These are phyloP conservation scores for Hippasteria phrygiana DNA, from an alignment of 53 echinoderm and acorn worm genomes.

Conservation along the genomic window DNA sequence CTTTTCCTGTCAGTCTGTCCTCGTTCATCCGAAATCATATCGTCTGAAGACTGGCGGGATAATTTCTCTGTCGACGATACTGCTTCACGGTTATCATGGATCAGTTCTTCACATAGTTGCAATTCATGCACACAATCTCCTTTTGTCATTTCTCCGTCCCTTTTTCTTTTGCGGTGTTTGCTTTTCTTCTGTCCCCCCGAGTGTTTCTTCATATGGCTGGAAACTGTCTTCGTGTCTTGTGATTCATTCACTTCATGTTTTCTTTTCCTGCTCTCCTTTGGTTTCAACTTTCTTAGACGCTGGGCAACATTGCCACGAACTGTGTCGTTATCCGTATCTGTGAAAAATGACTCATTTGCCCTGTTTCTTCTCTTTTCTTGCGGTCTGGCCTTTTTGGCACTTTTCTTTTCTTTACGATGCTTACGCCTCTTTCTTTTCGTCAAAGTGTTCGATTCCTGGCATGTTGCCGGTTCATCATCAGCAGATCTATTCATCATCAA, in stretches of 20 bases:
- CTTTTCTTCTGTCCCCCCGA: background rate
- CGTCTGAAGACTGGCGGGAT: background rate
- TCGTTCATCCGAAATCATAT: background rate
- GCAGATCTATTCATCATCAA: background rate
- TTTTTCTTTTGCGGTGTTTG: slow-evolving; percentile 1
- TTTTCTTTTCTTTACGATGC: slow-evolving; percentile 8
- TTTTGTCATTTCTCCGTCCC: background rate
- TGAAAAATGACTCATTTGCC: too few relatives aligned
- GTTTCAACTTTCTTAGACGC: background rate
- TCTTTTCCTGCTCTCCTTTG: background rate
- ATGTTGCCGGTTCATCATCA: background rate
- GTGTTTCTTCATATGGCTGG: background rate
- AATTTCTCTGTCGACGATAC: background rate
- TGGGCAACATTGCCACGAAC: background rate
- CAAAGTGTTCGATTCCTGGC: background rate
- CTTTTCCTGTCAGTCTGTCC: background rate
- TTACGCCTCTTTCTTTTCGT: background rate
- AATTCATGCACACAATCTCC: background rate
- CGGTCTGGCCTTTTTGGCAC: background rate
- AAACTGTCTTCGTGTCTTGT: background rate
- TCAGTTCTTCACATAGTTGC: background rate
- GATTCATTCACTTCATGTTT: background rate
- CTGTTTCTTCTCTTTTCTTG: background rate
- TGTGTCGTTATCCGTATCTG: background rate
- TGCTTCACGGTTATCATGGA: background rate